Conservation (phyloP, 2,797 vertebrate species). For the Aeoliscus strigatus region DNA sequence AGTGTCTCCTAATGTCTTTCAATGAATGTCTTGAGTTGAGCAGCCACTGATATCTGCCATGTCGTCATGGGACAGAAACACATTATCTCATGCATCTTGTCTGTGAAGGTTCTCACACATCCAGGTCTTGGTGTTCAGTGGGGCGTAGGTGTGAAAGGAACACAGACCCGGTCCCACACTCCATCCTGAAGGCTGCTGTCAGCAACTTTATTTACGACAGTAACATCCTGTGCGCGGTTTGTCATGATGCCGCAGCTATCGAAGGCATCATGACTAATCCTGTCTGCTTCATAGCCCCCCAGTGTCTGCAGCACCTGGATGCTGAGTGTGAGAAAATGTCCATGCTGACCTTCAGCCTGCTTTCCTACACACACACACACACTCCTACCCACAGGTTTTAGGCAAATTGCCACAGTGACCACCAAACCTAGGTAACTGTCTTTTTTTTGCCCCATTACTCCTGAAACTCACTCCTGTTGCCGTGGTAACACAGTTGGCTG, state of each 20-base stretch:
- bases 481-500: slow-evolving; percentile 45
- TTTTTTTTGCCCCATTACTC: slow-evolving; percentile 18
- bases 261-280: slow-evolving; percentile 45
- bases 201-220: too few relatives aligned
- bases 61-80: too few relatives aligned
- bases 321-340: slow-evolving; percentile 53
- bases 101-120: too few relatives aligned
- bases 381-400: slow-evolving; percentile 12
- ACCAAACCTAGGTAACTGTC: slow-evolving; percentile 17
- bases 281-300: slow-evolving; percentile 43
- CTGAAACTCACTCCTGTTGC: slow-evolving; percentile 44
- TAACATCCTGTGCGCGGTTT: slow-evolving; percentile 1
- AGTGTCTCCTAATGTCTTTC: too few relatives aligned
- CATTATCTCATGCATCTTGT: too few relatives aligned
- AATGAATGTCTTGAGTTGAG: too few relatives aligned
- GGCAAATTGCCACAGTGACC: slow-evolving; percentile 31
- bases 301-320: slow-evolving; percentile 50
- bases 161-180: too few relatives aligned
- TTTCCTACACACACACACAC: slow-evolving; percentile 4
- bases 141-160: too few relatives aligned
- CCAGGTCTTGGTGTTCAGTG: too few relatives aligned
- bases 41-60: too few relatives aligned
- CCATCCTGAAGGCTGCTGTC: too few relatives aligned
- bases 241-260: slow-evolving; percentile 29
- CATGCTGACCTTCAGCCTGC: slow-evolving; percentile 33